Evolutionary conservation across 2,113 vertebrate species (phyloP), one percentile per base, ranked within the genome.

Genomic region (Actenoides hombroni): DNA sequence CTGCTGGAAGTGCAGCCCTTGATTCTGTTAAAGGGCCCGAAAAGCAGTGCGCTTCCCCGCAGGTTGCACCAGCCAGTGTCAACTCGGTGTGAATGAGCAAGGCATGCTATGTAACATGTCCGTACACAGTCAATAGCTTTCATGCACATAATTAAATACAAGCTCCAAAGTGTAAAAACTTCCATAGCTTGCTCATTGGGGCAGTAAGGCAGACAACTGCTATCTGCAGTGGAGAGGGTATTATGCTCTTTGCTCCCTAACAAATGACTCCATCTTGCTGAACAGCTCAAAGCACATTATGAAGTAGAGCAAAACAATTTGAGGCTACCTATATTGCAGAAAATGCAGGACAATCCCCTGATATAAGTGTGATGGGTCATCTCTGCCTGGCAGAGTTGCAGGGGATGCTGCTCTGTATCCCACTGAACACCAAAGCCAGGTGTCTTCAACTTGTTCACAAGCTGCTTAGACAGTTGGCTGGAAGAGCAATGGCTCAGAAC

Each of bases 21-120:
- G 4, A 14, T 64, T 87, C 48, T 65, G 7, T 44, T 76, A 31
- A 73, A 64, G 37, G 9, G 24, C 9, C 39, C 1, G 0, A 71
- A 74, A 92, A n/a, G 0, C 3, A 11, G 11, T 9, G 11, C 2
- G 1, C 10, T 76, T 69, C 44, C 40, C 67, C 7, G 1, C 26
- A 80, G 48, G n/a, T 25, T 70, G 8, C 24, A 68, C 20, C 39
- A 76, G 61, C 10, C 26, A 24, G 5, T 25, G 60, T n/a, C 63
- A 44, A 19, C 10, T 80, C 44, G 19, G 14, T 5, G 46, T 61
- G 63, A 90, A 74, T 7, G 37, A 69, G 16, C 37, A 79, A 77
- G 28, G 31, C 31, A 65, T 63, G 46, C 25, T 48, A 40, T 29
- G 35, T 29, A 63, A 69, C 4, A 0, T 1, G 1, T 60, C 56